Conservation (phyloP, 2,113 vertebrate genomes). For the Todiramphus chloris region DNA sequence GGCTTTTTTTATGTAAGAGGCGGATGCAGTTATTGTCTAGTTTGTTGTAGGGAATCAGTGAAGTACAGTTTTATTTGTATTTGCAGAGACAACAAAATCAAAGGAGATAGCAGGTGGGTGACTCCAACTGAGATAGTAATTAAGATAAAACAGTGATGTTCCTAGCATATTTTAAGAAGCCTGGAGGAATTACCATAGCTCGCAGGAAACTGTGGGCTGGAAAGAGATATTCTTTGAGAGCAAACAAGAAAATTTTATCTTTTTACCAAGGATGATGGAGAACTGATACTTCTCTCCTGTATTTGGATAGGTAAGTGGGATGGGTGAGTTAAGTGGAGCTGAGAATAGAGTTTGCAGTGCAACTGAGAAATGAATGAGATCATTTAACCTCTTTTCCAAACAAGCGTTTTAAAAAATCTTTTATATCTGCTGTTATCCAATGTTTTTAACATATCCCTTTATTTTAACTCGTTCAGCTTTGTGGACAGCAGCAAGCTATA, state of each 20-base stretch:
- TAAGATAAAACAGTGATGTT: constrained; percentile 24
- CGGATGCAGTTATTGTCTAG: neutral
- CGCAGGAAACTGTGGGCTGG: neutral
- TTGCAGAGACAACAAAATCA: neutral
- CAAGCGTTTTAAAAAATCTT: neutral
- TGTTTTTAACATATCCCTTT: neutral
- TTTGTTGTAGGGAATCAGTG: neutral
- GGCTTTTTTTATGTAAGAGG: neutral
- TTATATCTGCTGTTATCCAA: neutral
- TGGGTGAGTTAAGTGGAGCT: neutral
- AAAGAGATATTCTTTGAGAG: neutral
- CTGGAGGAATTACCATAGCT: neutral
- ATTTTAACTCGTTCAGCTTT: neutral
- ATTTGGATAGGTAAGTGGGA: neutral
- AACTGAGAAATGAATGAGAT: neutral
- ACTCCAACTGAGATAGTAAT: neutral
- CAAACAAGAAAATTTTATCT: neutral
- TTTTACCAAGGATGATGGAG: neutral
- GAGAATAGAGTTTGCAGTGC: neutral
- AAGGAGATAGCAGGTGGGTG: neutral
- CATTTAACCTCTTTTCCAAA: neutral
- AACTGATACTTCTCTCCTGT: neutral
- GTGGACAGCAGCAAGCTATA: neutral
- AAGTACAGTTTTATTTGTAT: neutral
- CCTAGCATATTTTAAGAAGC: neutral